A percentile compares a stretch with the other conserved stretches of the same genome.
These are phyloP conservation scores for Hippoglossus hippoglossus DNA, from an alignment of 2,797 vertebrate genomes.

Conservation along the genomic window DNA sequence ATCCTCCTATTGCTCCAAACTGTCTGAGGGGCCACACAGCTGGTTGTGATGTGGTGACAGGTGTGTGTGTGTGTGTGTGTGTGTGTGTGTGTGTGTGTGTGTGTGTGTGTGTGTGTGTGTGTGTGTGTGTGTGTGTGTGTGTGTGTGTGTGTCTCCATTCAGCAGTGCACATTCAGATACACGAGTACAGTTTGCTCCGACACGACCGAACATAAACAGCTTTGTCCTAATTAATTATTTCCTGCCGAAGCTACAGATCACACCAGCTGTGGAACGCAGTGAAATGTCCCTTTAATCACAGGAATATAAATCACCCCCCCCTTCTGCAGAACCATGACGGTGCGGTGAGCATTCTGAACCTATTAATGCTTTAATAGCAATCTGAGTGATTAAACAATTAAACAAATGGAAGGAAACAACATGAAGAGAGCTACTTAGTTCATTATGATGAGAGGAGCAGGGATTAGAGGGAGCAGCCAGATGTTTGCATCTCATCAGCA, in stretches of 20 bases:
- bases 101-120: slow-evolving; percentile 14
- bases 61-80: slow-evolving; percentile 12
- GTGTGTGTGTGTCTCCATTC: not conserved
- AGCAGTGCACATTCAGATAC: not conserved
- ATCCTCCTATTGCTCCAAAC: slow-evolving; percentile 19
- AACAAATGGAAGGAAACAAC: slow-evolving; percentile 75
- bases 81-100: not conserved
- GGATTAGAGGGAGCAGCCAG: slow-evolving; percentile 67
- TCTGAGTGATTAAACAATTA: slow-evolving; percentile 74
- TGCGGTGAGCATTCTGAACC: slow-evolving; percentile 25
- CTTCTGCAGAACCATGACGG: not conserved
- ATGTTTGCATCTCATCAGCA: slow-evolving; percentile 64
- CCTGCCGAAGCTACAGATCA: slow-evolving; percentile 11
- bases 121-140: too few relatives aligned
- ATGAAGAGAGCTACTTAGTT: slow-evolving; percentile 73
- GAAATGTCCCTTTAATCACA: slow-evolving; percentile 65
- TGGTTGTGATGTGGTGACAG: slow-evolving; percentile 43
- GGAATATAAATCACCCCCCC: not conserved
- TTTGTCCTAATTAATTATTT: slow-evolving; percentile 50
- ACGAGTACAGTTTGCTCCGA: slow-evolving; percentile 25
- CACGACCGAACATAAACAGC: slow-evolving; percentile 27
- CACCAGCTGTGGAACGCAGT: slow-evolving; percentile 46
- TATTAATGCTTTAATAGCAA: slow-evolving; percentile 61
- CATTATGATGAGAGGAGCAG: slow-evolving; percentile 45
- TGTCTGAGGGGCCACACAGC: slow-evolving; percentile 23